Conservation (phyloP, 2,888 invertebrate species). For the Spialia ferax region DNA sequence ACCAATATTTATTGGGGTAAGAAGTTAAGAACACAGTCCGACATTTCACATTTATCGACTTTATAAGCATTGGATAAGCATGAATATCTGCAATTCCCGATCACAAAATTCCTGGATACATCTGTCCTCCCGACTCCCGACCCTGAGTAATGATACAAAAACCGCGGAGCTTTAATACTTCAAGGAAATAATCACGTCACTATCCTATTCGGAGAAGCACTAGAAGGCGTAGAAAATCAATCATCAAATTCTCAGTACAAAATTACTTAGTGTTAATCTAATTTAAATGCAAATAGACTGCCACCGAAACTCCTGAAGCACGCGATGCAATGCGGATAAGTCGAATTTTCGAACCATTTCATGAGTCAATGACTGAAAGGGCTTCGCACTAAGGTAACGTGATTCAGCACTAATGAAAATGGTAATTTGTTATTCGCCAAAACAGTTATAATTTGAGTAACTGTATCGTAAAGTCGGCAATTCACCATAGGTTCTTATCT, state of each 20-base stretch:
- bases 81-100: too few species aligned
- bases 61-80: too few species aligned
- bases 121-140: too few species aligned
- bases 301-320: not conserved
- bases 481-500: too few species aligned
- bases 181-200: not conserved
- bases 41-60: too few species aligned
- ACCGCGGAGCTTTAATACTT: not conserved
- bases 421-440: conserved; percentile 7
- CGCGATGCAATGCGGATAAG: conserved; percentile 7
- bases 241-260: not conserved
- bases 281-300: not conserved
- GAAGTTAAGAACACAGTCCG: too few species aligned
- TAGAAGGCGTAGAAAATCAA: not conserved
- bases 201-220: not conserved
- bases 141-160: not conserved
- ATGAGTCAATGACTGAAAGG: conserved; percentile 20
- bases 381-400: conserved; percentile 14
- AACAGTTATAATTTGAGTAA: conserved; percentile 1
- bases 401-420: conserved; percentile 10
- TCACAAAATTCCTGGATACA: too few species aligned
- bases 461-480: too few species aligned
- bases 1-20: too few species aligned
- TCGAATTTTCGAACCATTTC: not conserved
- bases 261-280: not conserved